phyloP scores from a whole-genome alignment of 1,140 invertebrate species.

The Holotrichia oblita region DNA sequence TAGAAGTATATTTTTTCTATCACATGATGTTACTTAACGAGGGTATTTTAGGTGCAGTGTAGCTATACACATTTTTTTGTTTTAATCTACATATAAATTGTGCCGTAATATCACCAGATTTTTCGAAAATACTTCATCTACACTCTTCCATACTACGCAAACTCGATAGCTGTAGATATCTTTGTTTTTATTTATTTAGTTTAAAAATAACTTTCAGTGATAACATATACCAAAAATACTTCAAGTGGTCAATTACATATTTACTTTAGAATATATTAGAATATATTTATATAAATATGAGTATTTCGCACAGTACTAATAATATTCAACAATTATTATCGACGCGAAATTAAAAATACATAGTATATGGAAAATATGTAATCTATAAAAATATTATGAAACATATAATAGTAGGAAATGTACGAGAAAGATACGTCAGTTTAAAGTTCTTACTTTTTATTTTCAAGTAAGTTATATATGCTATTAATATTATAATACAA shows the following conservation, averaged over 20 bases:
- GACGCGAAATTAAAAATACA: constrained; percentile 26
- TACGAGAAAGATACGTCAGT: too few species aligned
- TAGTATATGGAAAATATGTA: too few species aligned
- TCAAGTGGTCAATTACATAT: constrained; percentile 1
- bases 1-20: constrained; percentile 33
- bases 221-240: constrained; percentile 21
- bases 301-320: constrained; percentile 1
- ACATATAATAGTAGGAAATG: too few species aligned
- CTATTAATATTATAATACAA: too few species aligned
- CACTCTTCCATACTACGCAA: constrained; percentile 18
- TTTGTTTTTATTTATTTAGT: neutral
- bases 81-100: constrained; percentile 36
- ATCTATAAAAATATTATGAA: too few species aligned
- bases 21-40: constrained; percentile 28
- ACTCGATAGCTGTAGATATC: constrained; percentile 10
- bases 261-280: constrained; percentile 24
- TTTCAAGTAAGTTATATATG: too few species aligned
- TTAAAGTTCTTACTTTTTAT: too few species aligned
- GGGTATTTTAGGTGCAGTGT: constrained; percentile 20
- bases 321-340: constrained; percentile 4
- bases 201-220: neutral
- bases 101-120: constrained; percentile 36
- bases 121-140: constrained; percentile 37
- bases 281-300: constrained; percentile 15
- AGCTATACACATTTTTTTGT: constrained; percentile 34